Evolutionary conservation across 1,140 invertebrate species (phyloP).

Genomic region (Ruditapes philippinarum): DNA sequence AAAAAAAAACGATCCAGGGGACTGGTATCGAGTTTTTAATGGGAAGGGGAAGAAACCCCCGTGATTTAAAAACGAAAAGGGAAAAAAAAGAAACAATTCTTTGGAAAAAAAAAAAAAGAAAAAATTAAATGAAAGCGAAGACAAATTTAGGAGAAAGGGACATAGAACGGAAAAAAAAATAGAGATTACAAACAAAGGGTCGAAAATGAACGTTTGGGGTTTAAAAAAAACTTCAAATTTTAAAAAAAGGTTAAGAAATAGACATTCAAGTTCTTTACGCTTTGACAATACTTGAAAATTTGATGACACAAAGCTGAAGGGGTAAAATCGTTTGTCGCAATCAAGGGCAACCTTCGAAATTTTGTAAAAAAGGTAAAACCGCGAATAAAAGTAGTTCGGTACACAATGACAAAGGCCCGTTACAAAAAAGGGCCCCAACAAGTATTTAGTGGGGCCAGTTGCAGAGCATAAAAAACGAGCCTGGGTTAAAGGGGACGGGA

Average conservation of each 20-base stretch:
- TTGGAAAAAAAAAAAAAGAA: constrained; percentile 9
- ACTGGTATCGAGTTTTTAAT: constrained; percentile 58
- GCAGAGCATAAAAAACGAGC: no score
- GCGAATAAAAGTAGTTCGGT: neutral
- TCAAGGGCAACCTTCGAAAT: no score
- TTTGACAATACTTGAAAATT: neutral
- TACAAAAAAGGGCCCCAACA: neutral
- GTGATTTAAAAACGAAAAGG: neutral
- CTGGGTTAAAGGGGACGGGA: no score
- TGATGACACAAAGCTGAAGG: no score
- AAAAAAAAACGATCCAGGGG: constrained; percentile 51
- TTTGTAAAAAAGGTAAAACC: no score
- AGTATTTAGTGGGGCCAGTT: no score
- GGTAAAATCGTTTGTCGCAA: no score
- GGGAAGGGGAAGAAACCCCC: constrained; percentile 55
- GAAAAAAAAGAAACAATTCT: neutral
- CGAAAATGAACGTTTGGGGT: no score
- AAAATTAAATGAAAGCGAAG: neutral
- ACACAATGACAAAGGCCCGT: neutral
- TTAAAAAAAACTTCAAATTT: no score
- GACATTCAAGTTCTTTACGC: neutral
- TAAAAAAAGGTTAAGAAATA: neutral
- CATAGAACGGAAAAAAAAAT: neutral
- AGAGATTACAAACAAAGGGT: neutral
- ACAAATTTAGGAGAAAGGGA: neutral